A percentile compares a stretch with the other conserved stretches of the same genome.
phyloP scores from a whole-genome alignment of 1,140 invertebrate genomes.

The Centruroides vittatus region DNA sequence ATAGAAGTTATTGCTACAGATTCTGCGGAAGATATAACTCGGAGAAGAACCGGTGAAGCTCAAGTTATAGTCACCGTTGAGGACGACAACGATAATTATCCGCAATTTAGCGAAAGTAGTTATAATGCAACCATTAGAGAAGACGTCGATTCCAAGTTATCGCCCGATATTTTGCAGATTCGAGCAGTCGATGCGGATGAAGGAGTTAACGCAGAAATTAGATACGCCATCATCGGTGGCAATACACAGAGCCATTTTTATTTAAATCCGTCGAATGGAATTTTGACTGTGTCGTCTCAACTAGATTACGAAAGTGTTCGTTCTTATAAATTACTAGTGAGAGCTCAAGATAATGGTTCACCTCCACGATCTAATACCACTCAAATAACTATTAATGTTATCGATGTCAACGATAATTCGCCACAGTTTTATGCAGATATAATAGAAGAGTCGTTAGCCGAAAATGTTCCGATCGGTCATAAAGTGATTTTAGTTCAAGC shows the following conservation, averaged over 20 bases:
- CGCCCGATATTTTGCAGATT: constrained; percentile 70
- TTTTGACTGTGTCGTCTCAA: constrained; percentile 68
- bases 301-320: constrained; percentile 76
- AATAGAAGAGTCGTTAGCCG: constrained; percentile 81
- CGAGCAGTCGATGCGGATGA: constrained; percentile 76
- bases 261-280: constrained; percentile 82
- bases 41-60: constrained; percentile 54
- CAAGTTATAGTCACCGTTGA: constrained; percentile 64
- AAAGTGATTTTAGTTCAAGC: constrained; percentile 59
- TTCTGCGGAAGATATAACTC: constrained; percentile 49
- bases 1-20: constrained; percentile 70
- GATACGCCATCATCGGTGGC: constrained; percentile 88
- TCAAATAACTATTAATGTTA: constrained; percentile 69
- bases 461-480: constrained; percentile 72
- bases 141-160: constrained; percentile 60
- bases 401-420: constrained; percentile 86
- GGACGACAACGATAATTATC: constrained; percentile 94
- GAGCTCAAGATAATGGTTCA: constrained; percentile 81
- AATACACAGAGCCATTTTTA: constrained; percentile 83
- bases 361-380: constrained; percentile 84
- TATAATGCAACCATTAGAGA: constrained; percentile 68
- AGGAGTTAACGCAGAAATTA: constrained; percentile 72
- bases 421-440: constrained; percentile 79
- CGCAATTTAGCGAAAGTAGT: constrained; percentile 76
- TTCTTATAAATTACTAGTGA: constrained; percentile 70